Evolutionary conservation across 2,113 vertebrate genomes (phyloP).

Genomic region (Tringa solitaria): DNA sequence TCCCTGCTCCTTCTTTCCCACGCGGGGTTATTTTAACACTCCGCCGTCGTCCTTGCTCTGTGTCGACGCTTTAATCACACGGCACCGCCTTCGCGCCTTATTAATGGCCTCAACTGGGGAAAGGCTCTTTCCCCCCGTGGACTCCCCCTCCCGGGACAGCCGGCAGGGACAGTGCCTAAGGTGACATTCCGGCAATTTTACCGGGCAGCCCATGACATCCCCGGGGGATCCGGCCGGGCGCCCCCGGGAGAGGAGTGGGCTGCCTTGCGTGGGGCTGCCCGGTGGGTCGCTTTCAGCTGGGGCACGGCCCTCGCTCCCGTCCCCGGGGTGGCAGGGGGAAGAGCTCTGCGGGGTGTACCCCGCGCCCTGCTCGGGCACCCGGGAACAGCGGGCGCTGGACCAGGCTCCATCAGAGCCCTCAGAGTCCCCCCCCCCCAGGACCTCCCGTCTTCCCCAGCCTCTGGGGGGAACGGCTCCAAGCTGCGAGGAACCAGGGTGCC

Average conservation of each 20-base stretch:
- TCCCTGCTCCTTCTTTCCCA: background rate
- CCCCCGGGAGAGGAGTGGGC: background rate
- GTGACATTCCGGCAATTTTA: background rate
- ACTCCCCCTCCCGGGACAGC: background rate
- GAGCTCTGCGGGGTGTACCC: no score
- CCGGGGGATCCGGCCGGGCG: fast-evolving
- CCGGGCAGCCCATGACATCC: background rate
- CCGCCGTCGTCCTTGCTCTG: background rate
- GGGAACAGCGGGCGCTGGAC: background rate
- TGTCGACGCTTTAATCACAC: fast-evolving
- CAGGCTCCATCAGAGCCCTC: background rate
- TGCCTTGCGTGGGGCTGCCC: background rate
- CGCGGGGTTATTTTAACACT: background rate
- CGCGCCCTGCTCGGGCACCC: background rate
- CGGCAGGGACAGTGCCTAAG: background rate
- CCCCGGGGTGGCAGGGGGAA: background rate
- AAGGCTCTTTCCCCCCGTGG: background rate
- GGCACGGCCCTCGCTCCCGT: background rate
- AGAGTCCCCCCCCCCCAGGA: background rate
- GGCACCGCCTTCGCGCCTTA: fast-evolving
- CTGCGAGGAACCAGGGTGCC: background rate
- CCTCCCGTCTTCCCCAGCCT: background rate
- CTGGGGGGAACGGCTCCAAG: background rate
- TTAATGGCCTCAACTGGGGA: background rate
- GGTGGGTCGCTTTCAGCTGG: background rate